Conservation (phyloP, 2,797 vertebrate species). For the Rhinichthys osculus region DNA sequence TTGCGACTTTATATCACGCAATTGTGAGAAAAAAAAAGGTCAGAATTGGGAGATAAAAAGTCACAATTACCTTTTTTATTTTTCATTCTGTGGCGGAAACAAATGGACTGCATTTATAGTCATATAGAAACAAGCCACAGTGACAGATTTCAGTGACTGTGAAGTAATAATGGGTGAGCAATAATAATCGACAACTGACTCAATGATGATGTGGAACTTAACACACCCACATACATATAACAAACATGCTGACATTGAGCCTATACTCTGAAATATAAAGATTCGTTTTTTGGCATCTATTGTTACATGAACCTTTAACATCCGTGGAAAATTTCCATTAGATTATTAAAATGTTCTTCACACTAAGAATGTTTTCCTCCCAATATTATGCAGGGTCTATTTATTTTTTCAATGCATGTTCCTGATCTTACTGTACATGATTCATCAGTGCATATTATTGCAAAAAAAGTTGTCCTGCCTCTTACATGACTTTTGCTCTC, state of each 20-base stretch:
- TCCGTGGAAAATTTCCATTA: neutral
- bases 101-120: too few species aligned
- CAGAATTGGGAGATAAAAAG: too few species aligned
- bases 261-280: neutral
- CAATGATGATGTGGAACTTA: slow-evolving; percentile 7
- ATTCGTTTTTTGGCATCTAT: neutral
- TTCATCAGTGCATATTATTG: neutral
- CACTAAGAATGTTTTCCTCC: neutral
- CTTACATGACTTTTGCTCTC: neutral
- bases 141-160: slow-evolving; percentile 24
- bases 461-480: neutral
- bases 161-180: slow-evolving; percentile 17
- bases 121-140: too few species aligned
- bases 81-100: too few species aligned
- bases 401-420: neutral
- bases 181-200: slow-evolving; percentile 29
- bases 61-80: too few species aligned
- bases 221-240: neutral
- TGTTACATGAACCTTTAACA: neutral
- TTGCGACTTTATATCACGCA: too few species aligned
- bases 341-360: neutral
- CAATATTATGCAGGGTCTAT: neutral
- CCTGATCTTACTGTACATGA: neutral
- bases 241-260: neutral
- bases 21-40: too few species aligned